A percentile compares a stretch with the other conserved stretches of the same genome.
These are phyloP conservation scores for Callorhinus ursinus DNA, from an alignment of 2,113 vertebrate species.

Conservation along the genomic window DNA sequence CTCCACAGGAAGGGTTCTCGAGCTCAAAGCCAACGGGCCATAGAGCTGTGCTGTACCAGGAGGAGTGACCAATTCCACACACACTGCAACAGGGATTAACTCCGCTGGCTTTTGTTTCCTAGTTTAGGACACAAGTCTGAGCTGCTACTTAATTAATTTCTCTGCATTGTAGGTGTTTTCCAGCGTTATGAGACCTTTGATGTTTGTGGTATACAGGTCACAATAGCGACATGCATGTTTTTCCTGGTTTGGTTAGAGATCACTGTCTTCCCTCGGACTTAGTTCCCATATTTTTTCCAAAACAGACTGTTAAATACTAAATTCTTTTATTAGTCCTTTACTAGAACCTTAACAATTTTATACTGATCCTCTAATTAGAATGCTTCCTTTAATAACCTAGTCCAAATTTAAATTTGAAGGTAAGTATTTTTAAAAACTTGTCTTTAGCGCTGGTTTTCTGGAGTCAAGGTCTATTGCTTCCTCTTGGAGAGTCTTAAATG, in stretches of 20 bases:
- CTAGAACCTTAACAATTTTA: slow-evolving; percentile 11
- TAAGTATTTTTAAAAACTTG: not conserved
- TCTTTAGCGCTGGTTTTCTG: not conserved
- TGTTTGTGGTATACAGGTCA: not conserved
- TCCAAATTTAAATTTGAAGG: slow-evolving; percentile 21
- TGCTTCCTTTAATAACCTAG: not conserved
- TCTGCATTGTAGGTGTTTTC: not conserved
- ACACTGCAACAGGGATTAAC: not conserved
- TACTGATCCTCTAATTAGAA: not conserved
- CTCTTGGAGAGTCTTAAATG: not conserved
- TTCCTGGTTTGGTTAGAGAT: not conserved
- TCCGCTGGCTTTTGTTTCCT: not conserved
- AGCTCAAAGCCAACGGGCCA: not conserved
- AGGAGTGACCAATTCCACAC: too few species aligned
- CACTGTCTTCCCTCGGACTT: not conserved
- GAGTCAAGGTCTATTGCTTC: not conserved
- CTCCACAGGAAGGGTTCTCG: not conserved
- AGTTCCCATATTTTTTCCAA: not conserved
- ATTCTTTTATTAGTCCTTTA: not conserved
- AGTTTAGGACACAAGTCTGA: not conserved
- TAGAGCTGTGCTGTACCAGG: not conserved
- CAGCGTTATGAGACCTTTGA: not conserved
- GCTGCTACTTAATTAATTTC: not conserved
- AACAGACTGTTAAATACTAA: slow-evolving; percentile 23
- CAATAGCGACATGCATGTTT: not conserved